These are phyloP conservation scores for Morus bassanus DNA, from an alignment of 2,797 vertebrate species.

Conservation along the genomic window DNA sequence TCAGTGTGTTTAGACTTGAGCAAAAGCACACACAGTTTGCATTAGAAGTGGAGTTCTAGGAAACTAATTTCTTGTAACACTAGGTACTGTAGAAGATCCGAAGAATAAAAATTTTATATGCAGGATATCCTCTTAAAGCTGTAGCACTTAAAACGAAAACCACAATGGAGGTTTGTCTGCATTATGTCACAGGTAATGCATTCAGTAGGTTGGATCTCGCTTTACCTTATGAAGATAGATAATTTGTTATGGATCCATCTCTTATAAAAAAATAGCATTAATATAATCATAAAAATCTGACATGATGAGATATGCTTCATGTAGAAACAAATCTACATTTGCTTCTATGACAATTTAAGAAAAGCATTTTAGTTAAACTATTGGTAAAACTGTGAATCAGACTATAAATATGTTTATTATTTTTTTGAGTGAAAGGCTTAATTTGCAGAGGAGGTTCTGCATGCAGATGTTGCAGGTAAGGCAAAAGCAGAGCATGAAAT, in stretches of 20 bases:
- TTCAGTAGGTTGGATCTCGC: not conserved
- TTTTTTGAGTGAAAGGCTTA: constrained; percentile 17
- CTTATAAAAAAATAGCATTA: not conserved
- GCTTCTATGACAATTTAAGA: not conserved
- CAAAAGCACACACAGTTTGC: not conserved
- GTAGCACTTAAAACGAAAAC: not conserved
- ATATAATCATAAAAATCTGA: not conserved
- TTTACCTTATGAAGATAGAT: not conserved
- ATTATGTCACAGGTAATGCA: not conserved
- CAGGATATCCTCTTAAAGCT: not conserved
- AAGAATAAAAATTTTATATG: not conserved
- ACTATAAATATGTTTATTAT: not conserved
- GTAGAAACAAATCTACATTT: not conserved
- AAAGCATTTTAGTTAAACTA: not conserved
- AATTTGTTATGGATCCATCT: not conserved
- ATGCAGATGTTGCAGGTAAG: constrained; percentile 19
- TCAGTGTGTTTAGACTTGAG: not conserved
- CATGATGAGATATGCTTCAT: not conserved
- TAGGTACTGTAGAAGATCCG: not conserved
- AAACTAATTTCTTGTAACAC: not conserved
- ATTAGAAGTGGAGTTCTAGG: not conserved
- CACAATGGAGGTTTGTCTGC: not conserved
- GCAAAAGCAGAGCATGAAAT: constrained; percentile 16
- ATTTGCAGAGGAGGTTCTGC: constrained; percentile 16
- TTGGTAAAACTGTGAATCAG: constrained; percentile 7